Conservation (phyloP, 1,140 invertebrate species). For the Sitophilus oryzae region DNA sequence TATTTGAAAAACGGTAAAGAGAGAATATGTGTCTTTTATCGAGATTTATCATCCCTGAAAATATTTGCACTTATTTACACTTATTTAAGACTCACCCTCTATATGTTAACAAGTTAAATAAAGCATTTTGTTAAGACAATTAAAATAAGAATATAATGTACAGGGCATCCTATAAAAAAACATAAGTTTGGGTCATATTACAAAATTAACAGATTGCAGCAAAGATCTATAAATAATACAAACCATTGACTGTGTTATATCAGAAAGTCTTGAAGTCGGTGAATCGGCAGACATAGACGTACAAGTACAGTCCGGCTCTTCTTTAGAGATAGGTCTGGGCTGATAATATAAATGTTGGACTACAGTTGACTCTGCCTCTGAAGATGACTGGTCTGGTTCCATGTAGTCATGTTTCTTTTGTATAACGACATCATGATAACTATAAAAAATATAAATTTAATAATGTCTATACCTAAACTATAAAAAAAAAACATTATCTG, state of each 20-base stretch:
- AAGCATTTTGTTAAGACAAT: not conserved
- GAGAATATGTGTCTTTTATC: too few species aligned
- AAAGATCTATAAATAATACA: not conserved
- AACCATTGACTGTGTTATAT: conserved; percentile 12
- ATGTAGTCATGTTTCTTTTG: conserved; percentile 47
- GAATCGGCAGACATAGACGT: conserved; percentile 63
- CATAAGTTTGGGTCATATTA: not conserved
- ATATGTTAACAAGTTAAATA: not conserved
- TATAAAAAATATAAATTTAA: conserved; percentile 42
- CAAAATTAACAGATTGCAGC: not conserved
- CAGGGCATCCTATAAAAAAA: not conserved
- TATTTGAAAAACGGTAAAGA: too few species aligned
- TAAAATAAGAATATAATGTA: not conserved
- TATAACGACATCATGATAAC: conserved; percentile 67
- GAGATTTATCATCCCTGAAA: too few species aligned
- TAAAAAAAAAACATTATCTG: too few species aligned
- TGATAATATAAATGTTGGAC: too few species aligned
- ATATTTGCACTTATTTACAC: not conserved
- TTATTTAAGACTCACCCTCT: not conserved
- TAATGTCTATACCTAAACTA: too few species aligned
- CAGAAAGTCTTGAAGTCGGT: conserved; percentile 52
- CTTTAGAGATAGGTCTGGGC: conserved; percentile 32
- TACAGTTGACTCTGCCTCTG: conserved; percentile 7
- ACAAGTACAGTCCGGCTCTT: conserved; percentile 46
- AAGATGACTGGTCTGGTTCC: conserved; percentile 16